Conservation (phyloP, 2,888 invertebrate species). For the Ariolimax columbianus region DNA sequence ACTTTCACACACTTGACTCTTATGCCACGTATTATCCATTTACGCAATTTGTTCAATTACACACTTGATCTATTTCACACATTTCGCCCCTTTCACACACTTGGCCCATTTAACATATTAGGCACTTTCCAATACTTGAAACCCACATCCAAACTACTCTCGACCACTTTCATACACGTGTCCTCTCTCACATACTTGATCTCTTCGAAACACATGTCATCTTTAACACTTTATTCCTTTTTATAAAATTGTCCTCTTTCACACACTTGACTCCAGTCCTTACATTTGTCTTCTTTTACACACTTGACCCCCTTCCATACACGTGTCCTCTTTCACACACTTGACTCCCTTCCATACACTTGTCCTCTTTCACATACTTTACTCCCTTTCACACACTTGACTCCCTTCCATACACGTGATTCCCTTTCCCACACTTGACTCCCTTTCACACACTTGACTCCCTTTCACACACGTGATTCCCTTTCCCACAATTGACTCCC, state of each 20-base stretch:
- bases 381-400: too few species aligned
- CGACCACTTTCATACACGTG: neutral
- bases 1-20: neutral
- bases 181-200: neutral
- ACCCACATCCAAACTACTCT: too few species aligned
- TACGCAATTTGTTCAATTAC: neutral
- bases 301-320: neutral
- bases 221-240: too few species aligned
- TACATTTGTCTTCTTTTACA: neutral
- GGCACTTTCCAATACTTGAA: neutral
- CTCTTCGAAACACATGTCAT: neutral
- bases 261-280: neutral
- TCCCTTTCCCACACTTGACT: neutral
- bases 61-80: neutral
- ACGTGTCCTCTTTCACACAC: neutral
- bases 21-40: too few species aligned
- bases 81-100: neutral
- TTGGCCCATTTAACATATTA: neutral
- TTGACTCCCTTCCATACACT: neutral
- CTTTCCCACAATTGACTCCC: too few species aligned
- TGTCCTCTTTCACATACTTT: too few species aligned
- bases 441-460: neutral
- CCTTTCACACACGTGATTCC: neutral
- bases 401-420: neutral
- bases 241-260: neutral